Conservation (phyloP, 2,113 vertebrate genomes). For the Sardina pilchardus region DNA sequence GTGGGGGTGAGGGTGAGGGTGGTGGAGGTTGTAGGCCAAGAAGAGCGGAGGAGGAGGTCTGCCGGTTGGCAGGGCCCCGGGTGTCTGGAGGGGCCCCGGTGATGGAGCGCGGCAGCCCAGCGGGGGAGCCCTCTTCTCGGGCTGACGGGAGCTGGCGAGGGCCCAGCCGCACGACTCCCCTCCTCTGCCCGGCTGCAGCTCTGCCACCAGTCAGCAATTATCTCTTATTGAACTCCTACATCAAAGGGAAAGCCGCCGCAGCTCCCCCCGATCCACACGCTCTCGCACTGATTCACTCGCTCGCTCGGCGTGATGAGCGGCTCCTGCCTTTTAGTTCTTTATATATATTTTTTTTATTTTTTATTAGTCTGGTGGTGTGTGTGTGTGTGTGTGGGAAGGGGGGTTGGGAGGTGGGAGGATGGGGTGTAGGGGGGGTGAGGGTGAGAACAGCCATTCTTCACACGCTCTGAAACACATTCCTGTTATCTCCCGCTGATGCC, state of each 20-base stretch:
- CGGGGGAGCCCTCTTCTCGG: background rate
- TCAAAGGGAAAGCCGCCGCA: slow-evolving; percentile 36
- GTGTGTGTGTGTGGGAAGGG: background rate
- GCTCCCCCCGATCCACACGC: too few relatives aligned
- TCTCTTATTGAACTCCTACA: slow-evolving; percentile 42
- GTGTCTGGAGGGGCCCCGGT: background rate
- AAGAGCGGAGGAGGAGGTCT: too few relatives aligned
- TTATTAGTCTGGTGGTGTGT: background rate
- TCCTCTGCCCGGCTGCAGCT: background rate
- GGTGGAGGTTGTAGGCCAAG: background rate
- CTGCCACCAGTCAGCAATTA: slow-evolving; percentile 45
- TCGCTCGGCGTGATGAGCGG: background rate
- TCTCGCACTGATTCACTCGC: background rate
- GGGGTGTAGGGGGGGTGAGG: too few relatives aligned
- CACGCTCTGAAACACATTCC: background rate
- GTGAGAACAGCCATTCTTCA: background rate
- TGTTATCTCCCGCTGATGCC: background rate
- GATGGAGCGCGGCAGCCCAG: background rate
- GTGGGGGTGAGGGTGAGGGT: background rate
- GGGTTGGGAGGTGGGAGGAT: too few relatives aligned
- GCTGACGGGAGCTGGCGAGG: background rate
- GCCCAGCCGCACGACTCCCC: background rate
- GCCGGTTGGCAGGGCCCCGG: too few relatives aligned
- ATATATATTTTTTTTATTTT: background rate
- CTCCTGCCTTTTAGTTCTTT: slow-evolving; percentile 1